Evolutionary conservation across 2,797 vertebrate genomes (phyloP).

Genomic region (Rhinoraja longicauda): DNA sequence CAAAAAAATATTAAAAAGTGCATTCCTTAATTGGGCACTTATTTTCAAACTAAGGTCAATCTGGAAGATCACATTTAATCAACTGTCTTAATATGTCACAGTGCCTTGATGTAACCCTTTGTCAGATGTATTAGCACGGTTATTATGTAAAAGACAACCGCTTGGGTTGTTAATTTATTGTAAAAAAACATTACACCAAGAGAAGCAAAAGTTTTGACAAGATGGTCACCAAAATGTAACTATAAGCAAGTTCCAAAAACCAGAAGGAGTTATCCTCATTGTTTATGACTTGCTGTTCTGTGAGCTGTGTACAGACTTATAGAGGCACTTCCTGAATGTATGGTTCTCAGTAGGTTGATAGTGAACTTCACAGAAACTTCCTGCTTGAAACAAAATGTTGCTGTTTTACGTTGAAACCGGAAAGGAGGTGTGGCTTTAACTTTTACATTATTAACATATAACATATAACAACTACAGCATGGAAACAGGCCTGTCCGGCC

Average conservation of each 20-base stretch:
- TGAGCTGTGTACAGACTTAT: neutral
- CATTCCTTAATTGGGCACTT: conserved; percentile 1
- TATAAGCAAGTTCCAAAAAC: neutral
- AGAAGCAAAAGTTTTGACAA: neutral
- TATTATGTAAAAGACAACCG: neutral
- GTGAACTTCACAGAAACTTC: neutral
- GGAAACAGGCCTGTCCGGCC: too few species aligned
- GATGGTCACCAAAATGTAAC: neutral
- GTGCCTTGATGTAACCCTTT: neutral
- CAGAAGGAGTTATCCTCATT: neutral
- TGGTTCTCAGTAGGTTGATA: neutral
- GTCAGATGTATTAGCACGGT: neutral
- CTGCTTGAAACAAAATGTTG: neutral
- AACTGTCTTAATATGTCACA: neutral
- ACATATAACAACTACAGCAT: too few species aligned
- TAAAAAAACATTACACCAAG: neutral
- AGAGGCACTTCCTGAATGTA: neutral
- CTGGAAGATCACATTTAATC: neutral
- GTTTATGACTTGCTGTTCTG: neutral
- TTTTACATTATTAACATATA: neutral
- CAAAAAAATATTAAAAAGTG: neutral
- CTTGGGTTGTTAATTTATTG: neutral
- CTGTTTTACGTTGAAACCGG: neutral
- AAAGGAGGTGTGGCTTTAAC: neutral
- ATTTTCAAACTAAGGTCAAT: neutral